Percentiles rank a stretch among this genome's conserved stretches.
Evolutionary conservation across 2,888 invertebrate genomes (phyloP).

Genomic region (Frankliniella fusca): DNA sequence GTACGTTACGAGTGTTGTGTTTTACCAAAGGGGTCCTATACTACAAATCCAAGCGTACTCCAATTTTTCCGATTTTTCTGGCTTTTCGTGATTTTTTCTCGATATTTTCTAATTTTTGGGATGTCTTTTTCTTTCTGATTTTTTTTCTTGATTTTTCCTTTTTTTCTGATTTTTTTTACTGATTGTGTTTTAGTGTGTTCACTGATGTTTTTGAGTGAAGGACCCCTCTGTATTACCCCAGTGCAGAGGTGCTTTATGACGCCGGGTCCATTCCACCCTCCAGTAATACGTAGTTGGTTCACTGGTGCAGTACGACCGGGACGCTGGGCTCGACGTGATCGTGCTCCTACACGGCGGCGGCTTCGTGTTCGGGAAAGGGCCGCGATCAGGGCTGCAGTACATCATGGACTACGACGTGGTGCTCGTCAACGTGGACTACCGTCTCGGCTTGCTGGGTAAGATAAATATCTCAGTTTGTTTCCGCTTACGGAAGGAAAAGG

Average conservation of each 20-base stretch:
- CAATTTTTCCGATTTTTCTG: too few relatives aligned
- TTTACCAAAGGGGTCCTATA: too few relatives aligned
- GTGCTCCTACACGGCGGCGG: neutral
- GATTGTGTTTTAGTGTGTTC: too few relatives aligned
- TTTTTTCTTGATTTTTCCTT: neutral
- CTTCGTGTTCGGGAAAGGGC: neutral
- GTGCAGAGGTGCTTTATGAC: neutral
- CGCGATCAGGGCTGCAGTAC: neutral
- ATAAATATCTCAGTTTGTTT: neutral
- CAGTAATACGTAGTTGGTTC: neutral
- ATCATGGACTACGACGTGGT: conserved; percentile 8
- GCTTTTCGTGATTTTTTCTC: too few relatives aligned
- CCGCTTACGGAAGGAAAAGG: too few relatives aligned
- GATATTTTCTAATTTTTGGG: neutral
- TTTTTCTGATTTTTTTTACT: neutral
- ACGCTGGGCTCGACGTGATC: neutral
- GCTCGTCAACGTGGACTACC: conserved; percentile 11
- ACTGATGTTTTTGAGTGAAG: neutral
- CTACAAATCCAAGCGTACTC: neutral
- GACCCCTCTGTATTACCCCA: neutral
- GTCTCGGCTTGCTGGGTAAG: neutral
- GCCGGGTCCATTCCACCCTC: too few relatives aligned
- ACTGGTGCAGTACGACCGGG: neutral
- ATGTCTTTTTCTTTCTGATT: neutral
- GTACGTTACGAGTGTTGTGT: too few relatives aligned